A percentile compares a stretch with the other conserved stretches of the same genome.
These are phyloP conservation scores for Muscina levida DNA, from an alignment of 2,888 invertebrate species.

Conservation along the genomic window DNA sequence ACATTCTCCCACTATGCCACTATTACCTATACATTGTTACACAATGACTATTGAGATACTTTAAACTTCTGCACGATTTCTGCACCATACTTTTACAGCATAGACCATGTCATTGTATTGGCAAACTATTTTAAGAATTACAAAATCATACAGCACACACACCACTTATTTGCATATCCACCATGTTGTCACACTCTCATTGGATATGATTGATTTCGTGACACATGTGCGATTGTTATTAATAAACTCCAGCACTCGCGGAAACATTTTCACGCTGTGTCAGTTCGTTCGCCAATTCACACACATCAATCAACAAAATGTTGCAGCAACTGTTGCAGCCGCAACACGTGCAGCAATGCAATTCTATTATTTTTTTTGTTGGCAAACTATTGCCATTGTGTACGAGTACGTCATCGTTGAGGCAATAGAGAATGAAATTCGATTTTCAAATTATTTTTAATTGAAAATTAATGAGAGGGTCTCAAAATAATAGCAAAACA, in stretches of 20 bases:
- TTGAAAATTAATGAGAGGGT: conserved; percentile 38
- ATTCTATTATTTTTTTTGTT: too few relatives aligned
- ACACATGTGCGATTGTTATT: conserved; percentile 53
- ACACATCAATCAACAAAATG: conserved; percentile 36
- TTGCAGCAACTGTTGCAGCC: conserved; percentile 39
- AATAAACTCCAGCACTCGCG: conserved; percentile 18
- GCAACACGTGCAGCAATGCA: conserved; percentile 61
- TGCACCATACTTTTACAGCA: too few relatives aligned
- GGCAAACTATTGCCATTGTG: not conserved
- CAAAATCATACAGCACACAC: too few relatives aligned
- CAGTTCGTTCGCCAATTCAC: conserved; percentile 22
- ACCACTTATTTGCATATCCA: too few relatives aligned
- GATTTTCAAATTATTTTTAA: conserved; percentile 54
- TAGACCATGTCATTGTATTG: too few relatives aligned
- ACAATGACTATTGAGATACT: too few relatives aligned
- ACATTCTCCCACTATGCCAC: too few relatives aligned
- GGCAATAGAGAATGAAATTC: conserved; percentile 20
- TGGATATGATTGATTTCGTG: conserved; percentile 57
- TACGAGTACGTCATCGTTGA: too few relatives aligned
- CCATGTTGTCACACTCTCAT: not conserved
- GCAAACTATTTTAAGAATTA: too few relatives aligned
- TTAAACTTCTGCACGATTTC: too few relatives aligned
- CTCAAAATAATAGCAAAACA: conserved; percentile 32
- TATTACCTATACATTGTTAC: too few relatives aligned
- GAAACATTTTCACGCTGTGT: conserved; percentile 55